A percentile compares a stretch with the other conserved stretches of the same genome.
These are phyloP conservation scores for Anthoscopus minutus DNA, from an alignment of 2,113 vertebrate genomes.

Conservation along the genomic window DNA sequence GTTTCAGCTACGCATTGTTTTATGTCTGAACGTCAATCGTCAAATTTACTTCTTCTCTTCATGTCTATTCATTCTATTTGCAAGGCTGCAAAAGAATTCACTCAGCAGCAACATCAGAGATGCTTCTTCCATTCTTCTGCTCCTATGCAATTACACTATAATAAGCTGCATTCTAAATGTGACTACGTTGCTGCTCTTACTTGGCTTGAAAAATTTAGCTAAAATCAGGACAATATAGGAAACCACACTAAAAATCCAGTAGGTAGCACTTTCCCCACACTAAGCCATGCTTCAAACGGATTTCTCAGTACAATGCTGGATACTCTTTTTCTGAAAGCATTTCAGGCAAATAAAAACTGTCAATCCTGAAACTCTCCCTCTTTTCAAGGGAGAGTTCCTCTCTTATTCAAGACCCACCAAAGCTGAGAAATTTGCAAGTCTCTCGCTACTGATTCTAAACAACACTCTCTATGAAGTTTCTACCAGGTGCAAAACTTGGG, in stretches of 20 bases:
- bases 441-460: background rate
- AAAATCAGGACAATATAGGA: background rate
- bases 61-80: background rate
- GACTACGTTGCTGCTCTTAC: background rate
- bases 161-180: background rate
- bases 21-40: background rate
- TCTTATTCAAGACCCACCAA: background rate
- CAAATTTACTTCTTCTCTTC: background rate
- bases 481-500: background rate
- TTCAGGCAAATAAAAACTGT: background rate
- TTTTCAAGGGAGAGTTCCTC: background rate
- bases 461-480: background rate
- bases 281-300: background rate
- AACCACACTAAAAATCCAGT: background rate
- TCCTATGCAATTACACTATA: background rate
- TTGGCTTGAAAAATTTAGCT: background rate
- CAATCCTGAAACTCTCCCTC: background rate
- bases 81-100: background rate
- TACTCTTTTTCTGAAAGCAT: background rate
- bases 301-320: background rate
- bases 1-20: background rate
- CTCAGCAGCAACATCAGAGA: background rate
- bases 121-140: background rate
- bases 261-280: background rate
- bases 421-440: background rate